Base-by-base conservation (phyloP, 2,888 invertebrate species). In the Mellilla xanthometata region DNA sequence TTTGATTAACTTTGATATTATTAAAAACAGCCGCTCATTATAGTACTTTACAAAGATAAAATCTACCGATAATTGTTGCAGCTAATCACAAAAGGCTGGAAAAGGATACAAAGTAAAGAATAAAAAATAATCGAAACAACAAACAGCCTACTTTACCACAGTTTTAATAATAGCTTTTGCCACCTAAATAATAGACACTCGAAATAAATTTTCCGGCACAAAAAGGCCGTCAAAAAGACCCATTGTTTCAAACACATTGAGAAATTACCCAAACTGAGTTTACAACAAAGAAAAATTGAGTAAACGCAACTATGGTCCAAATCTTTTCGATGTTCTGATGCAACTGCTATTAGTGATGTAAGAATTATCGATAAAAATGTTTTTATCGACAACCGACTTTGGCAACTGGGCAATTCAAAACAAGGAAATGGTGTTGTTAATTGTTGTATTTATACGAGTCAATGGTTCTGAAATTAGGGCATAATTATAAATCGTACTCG, bases 211-310 rank as follows among this genome's bases (percentile, higher is more conserved):
- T 78, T 74, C 73, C 74, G 71, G 68, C 62, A 56, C 58, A 47
- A 54, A 63, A 52, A 60, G 43, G 48, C 57, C 58, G 67, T 65
- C 64, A 66, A 68, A 68, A 42, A 24, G 24, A 50, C 49, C 68
- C 68, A 78, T 81, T 81, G 81, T 81, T 72, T 62, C 39, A 57
- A 60, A 71, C 72, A 81, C 79, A 80, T 82, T 75, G 73, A 70
- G 65, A 67, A 68, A 70, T 68, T 62, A 64, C 67, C 58, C 56
- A 44, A 52, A 54, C 49, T 64, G 62, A 56, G 68, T 60, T 64
- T 68, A 65, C 65, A 67, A 72, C 72, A 72, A 76, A 73, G 78
- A 78, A 78, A 78, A 85, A 78, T 79, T 81, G 69, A 76, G 78
- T 75, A 76, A 81, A 76, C 76, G 74, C 69, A 74, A 72, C 69